phyloP scores from a whole-genome alignment of 2,797 vertebrate species.

The Galaxias olidus region DNA sequence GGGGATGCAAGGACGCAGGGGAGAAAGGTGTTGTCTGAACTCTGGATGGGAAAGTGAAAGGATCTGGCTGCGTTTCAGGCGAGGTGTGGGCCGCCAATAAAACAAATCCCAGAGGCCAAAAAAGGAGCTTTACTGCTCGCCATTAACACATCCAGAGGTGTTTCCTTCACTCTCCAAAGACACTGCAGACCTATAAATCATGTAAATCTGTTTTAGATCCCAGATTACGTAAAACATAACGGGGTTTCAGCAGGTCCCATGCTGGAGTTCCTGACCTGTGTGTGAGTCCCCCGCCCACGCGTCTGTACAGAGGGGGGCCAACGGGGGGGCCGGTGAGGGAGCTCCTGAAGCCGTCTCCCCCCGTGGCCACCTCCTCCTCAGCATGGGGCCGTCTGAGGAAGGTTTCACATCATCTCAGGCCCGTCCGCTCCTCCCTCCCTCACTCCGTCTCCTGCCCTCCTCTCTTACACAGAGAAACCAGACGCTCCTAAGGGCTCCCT shows the following conservation, averaged over 20 bases:
- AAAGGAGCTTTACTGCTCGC: slow-evolving; percentile 6
- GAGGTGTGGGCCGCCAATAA: slow-evolving; percentile 27
- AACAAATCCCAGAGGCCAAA: slow-evolving; percentile 12
- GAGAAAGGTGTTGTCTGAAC: slow-evolving; percentile 56
- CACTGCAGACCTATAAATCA: background rate
- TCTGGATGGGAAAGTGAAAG: slow-evolving; percentile 35
- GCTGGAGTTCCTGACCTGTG: too few relatives aligned
- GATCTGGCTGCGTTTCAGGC: slow-evolving; percentile 26
- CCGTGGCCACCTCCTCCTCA: slow-evolving; percentile 70
- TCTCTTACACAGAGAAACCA: slow-evolving; percentile 5
- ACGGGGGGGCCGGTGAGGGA: slow-evolving; percentile 36
- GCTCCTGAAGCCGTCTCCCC: slow-evolving; percentile 52
- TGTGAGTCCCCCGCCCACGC: background rate
- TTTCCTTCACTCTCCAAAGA: background rate
- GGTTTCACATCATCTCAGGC: slow-evolving; percentile 61
- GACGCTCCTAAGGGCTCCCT: slow-evolving; percentile 20
- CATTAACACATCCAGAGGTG: slow-evolving; percentile 13
- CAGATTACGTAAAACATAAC: too few relatives aligned
- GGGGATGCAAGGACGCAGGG: slow-evolving; percentile 19
- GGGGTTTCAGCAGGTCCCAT: too few relatives aligned
- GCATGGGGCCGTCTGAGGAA: slow-evolving; percentile 70
- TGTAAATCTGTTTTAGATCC: background rate
- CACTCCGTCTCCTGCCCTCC: slow-evolving; percentile 44
- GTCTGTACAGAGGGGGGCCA: slow-evolving; percentile 28
- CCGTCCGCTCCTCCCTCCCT: slow-evolving; percentile 71